Evolutionary conservation across 2,888 invertebrate genomes (phyloP), one percentile per base, ranked within the genome.

Genomic region (Phymatocera aterrima): DNA sequence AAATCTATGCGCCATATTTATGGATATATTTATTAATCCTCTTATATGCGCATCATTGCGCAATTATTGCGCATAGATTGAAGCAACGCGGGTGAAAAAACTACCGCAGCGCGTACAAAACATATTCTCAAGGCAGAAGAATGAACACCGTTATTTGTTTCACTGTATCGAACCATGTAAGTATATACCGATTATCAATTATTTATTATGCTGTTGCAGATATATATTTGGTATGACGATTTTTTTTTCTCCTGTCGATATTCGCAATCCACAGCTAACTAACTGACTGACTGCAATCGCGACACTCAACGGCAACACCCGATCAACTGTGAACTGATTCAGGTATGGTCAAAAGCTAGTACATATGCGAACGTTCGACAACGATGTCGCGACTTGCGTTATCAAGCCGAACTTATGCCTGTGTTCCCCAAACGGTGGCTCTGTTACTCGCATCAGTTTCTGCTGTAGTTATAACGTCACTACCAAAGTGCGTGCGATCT

Each of bases 1-100:
- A 43, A 34, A 43, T 68, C 68, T 68, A 6, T 68, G 12, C 43
- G 68, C 21, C 68, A 68, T 68, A 43, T 68, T 68, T 6, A 15
- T 61, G 34, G 21, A 28, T 57, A 57, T 8, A n/a, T 10, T 61
- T n/a, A n/a, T n/a, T n/a, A 34, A 61, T 61, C n/a, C 34, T 61
- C 6, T 61, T 61, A 1, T n/a, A 2, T n/a, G n/a, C n/a, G n/a
- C n/a, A n/a, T n/a, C n/a, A n/a, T n/a, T n/a, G n/a, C n/a, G n/a
- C n/a, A n/a, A n/a, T n/a, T n/a, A n/a, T n/a, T n/a, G n/a, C n/a
- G n/a, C n/a, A n/a, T n/a, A n/a, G n/a, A n/a, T n/a, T n/a, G n/a
- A n/a, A n/a, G n/a, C n/a, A n/a, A n/a, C n/a, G n/a, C n/a, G n/a
- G n/a, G n/a, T n/a, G n/a, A n/a, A n/a, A n/a, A n/a, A n/a, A n/a